Percentiles rank a stretch among this genome's conserved stretches.
These are phyloP conservation scores for Stichodactyla helianthus DNA, from an alignment of 64 coral and sea anemone genomes.

Conservation along the genomic window DNA sequence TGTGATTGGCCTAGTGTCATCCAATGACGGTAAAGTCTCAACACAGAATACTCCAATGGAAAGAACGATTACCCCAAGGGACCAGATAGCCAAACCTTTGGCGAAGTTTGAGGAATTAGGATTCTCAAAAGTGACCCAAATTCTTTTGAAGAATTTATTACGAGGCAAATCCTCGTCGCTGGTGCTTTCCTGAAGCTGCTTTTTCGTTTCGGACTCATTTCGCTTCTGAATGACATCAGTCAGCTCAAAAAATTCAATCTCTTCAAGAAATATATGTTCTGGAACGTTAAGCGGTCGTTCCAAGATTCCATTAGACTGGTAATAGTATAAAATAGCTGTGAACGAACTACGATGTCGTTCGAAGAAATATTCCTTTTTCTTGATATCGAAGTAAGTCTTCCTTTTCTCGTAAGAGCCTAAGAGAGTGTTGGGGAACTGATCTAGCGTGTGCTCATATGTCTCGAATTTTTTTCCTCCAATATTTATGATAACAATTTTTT, in stretches of 20 bases:
- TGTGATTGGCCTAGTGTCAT: constrained; percentile 7
- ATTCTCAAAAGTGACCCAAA: constrained; percentile 75
- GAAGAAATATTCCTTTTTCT: constrained; percentile 88
- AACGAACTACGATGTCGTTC: constrained; percentile 82
- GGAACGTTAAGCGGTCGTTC: constrained; percentile 69
- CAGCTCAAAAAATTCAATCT: constrained; percentile 78
- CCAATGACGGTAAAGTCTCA: constrained; percentile 71
- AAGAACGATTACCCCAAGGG: constrained; percentile 61
- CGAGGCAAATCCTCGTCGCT: constrained; percentile 38
- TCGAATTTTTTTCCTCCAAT: constrained; percentile 85
- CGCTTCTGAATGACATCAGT: constrained; percentile 74
- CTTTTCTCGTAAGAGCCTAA: constrained; percentile 66
- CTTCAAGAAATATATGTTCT: constrained; percentile 71
- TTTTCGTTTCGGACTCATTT: constrained; percentile 69
- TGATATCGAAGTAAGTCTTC: constrained; percentile 54
- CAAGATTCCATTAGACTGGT: constrained; percentile 73
- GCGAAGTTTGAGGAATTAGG: constrained; percentile 64
- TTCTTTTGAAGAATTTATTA: constrained; percentile 46
- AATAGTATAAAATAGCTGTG: constrained; percentile 88
- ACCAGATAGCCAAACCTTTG: constrained; percentile 63
- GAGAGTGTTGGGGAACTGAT: constrained; percentile 79
- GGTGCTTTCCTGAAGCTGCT: background rate
- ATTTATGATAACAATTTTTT: constrained; percentile 63
- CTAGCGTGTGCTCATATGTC: constrained; percentile 72
- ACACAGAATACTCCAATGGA: constrained; percentile 87